Base-by-base conservation (phyloP, 2,113 vertebrate genomes). In the Ranitomeya variabilis region DNA sequence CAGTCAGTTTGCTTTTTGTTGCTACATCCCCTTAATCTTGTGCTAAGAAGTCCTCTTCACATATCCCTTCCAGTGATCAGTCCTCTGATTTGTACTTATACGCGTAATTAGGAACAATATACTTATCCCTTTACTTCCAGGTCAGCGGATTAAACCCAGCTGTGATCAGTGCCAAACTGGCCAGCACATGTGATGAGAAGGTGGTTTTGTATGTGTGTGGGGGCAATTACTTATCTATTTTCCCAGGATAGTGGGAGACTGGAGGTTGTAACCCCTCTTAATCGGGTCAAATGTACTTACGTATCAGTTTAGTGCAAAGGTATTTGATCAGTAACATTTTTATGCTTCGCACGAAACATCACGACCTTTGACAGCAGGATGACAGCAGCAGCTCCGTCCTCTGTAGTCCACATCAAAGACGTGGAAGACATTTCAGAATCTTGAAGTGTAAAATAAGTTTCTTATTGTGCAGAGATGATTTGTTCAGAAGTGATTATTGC, bases 61-160 rank as follows among this genome's bases (percentile, higher is more conserved):
- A 77, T 83, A 83, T 84, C 74, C 73, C 87, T 77, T 55, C 71
- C 60, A 78, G 74, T 62, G 87, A 64, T 84, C 86, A 59, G 71
- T 16, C 80, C 57, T 66, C 71, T 77, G 80, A 77, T 62, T 78
- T 84, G 87, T 77, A 62, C 37, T 81, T 88, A 59, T 83, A 84
- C 62, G 51, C 78, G 62, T 87, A 88, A 88, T 88, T 88, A 88
- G 87, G 71, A 84, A 73, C 71, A 83, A 88, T 74, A 83, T 88
- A 77, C 80, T 88, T 74, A 88, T 88, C 87, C 80, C 71, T 88
- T 88, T 88, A 88, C 87, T 88, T 88, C 80, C 80, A 88, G 87
- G 87, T 88, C 87, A 88, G 19, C 57, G 60, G 80, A 84, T 88
- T 88, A 84, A 88, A 84, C 59, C 87, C 54, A 77, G 80, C 37